Percentiles rank a stretch among this genome's conserved stretches.
phyloP scores from a whole-genome alignment of 2,888 invertebrate genomes.

The Leptogaster cylindrica region DNA sequence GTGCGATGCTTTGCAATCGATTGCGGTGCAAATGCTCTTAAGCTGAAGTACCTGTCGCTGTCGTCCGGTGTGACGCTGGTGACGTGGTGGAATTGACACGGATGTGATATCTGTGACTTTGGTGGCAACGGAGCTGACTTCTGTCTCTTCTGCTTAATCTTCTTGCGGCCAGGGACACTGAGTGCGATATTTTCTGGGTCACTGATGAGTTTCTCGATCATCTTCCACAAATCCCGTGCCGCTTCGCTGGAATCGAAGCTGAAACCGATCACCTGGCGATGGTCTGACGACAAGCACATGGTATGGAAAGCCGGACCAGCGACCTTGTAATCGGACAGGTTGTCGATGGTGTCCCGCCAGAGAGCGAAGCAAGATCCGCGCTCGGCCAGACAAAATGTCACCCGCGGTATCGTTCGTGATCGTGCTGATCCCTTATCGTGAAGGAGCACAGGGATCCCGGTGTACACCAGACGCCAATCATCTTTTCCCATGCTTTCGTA shows the following conservation, averaged over 20 bases:
- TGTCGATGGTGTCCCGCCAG: slow-evolving; percentile 82
- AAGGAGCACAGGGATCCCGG: slow-evolving; percentile 79
- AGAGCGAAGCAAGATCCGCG: slow-evolving; percentile 81
- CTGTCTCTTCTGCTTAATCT: slow-evolving; percentile 65
- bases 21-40: slow-evolving; percentile 66
- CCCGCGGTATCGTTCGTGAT: slow-evolving; percentile 70
- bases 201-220: slow-evolving; percentile 73
- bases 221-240: slow-evolving; percentile 73
- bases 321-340: slow-evolving; percentile 75
- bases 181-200: slow-evolving; percentile 81
- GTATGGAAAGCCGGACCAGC: slow-evolving; percentile 80
- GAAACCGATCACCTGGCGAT: slow-evolving; percentile 76
- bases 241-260: slow-evolving; percentile 79
- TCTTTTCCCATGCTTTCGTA: slow-evolving; percentile 68
- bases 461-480: slow-evolving; percentile 76
- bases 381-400: slow-evolving; percentile 76
- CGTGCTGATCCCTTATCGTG: slow-evolving; percentile 78
- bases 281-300: slow-evolving; percentile 78
- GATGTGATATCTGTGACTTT: slow-evolving; percentile 82
- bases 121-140: slow-evolving; percentile 71
- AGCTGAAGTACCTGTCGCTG: slow-evolving; percentile 70
- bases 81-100: slow-evolving; percentile 84
- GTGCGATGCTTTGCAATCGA: slow-evolving; percentile 46
- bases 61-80: slow-evolving; percentile 77
- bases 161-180: slow-evolving; percentile 70